Evolutionary conservation across 1,140 invertebrate species (phyloP), one percentile per base, ranked within the genome.

Genomic region (Caenorhabditis latens): DNA sequence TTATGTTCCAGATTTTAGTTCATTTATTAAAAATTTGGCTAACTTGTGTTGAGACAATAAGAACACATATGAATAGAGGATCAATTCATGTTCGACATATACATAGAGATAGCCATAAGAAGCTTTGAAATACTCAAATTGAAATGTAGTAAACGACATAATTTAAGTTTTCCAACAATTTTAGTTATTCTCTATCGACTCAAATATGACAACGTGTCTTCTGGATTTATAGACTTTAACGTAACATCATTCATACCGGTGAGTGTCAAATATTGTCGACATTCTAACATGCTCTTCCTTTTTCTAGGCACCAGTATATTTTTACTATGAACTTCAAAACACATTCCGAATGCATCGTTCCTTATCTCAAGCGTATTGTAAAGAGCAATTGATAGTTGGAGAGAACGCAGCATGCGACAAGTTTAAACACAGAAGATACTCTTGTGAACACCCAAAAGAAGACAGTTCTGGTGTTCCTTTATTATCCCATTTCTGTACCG

Each of bases 281-380:
- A 21, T 63, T 9, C n/a, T 21, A 32, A 8, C 24, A 63, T 32
- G 9, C 0, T 2, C 0, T 2, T 32, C 3, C 4, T 11, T 48
- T 4, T 50, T 53, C 16, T n/a, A 79, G 71, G n/a, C 46, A 13
- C 71, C 71, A 53, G 71, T 79, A 0, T 79, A 79, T n/a, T 79
- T 79, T 32, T 79, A 79, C 46, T 79, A 79, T 24, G 71, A 79
- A 24, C 40, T 79, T 3, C 71, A n/a, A 16, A 24, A 53, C 46
- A 53, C 71, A 11, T 79, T 79, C n/a, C 13, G 11, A 42, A 79
- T 79, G 71, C 71, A 79, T 42, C 32, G 71, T 19, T 79, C 71
- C n/a, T 24, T 79, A n/a, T 53, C 50, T n/a, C 71, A 79, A 79
- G 71, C 71, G 9, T 79, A 24, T 50, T 79, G 71, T n/a, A 79